Base-by-base conservation (phyloP, 2,888 invertebrate genomes). In the Gandaritis pyraliata region DNA sequence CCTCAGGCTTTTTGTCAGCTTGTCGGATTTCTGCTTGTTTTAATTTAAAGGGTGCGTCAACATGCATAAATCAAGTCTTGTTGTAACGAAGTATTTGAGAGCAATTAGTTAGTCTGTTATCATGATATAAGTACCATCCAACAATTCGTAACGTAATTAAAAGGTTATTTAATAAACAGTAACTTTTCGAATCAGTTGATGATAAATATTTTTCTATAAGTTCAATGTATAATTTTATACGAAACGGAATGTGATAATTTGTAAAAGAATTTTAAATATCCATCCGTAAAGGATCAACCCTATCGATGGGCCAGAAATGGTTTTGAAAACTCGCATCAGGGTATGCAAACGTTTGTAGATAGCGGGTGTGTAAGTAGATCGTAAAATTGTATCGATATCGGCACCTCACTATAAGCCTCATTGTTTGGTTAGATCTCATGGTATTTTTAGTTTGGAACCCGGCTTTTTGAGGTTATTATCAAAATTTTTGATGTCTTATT, bases 321-420 rank as follows among this genome's bases (percentile, higher is more conserved):
- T 64, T 70, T 65, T 69, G 72, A 76, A 8, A 74, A 70, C 65
- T 59, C 66, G 67, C 73, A 73, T 72, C 69, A 69, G 55, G 58
- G 62, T 67, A 69, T 71, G 67, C 69, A 71, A 71, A 69, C 65
- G 61, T 70, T 51, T 51, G 46, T 50, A 58, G 65, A 66, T 66
- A 70, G 63, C 58, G 60, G 30, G 47, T 56, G 16, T 60, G 58
- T 61, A 56, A 70, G 68, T 56, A 52, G 61, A 54, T 70, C 68
- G 68, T 70, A 70, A 70, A 70, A 66, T 63, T 65, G 63, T 66
- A 70, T 70, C 68, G 70, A 70, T 65, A 61, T 61, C 62, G 58
- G 52, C 63, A 68, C 68, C 62, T 66, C 65, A 64, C 68, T 66
- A 64, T 16, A 46, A 51, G 43, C 62, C 54, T 56, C 45, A 50